These are phyloP conservation scores for Anas bahamensis DNA, from an alignment of 2,797 vertebrate genomes.

Conservation along the genomic window DNA sequence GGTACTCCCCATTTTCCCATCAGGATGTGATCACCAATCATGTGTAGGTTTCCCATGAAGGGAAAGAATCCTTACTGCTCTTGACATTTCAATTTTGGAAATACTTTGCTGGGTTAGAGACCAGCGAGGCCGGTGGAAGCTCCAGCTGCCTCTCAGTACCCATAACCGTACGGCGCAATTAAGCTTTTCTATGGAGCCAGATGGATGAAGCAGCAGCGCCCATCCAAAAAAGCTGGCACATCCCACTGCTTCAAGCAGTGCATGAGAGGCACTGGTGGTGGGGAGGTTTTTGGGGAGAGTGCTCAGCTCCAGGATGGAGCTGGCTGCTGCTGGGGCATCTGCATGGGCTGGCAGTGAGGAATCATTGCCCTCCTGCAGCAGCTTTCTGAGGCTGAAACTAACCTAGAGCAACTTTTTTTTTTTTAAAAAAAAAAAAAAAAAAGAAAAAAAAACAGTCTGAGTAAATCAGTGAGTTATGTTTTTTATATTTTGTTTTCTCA, in stretches of 20 bases:
- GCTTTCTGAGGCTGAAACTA: not conserved
- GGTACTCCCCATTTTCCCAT: not conserved
- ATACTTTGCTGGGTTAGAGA: not conserved
- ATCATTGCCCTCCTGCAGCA: not conserved
- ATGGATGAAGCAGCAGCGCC: not conserved
- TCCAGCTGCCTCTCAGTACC: constrained; percentile 11
- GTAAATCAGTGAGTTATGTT: not conserved
- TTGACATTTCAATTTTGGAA: not conserved
- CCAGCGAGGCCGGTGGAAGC: not conserved
- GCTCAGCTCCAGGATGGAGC: too few species aligned
- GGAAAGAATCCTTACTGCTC: not conserved
- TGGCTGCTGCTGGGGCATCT: not conserved
- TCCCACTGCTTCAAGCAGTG: not conserved
- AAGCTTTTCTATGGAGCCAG: constrained; percentile 31
- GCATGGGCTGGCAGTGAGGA: not conserved
- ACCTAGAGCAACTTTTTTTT: not conserved
- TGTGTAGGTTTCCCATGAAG: not conserved
- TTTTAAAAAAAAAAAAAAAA: not conserved
- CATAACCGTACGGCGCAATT: not conserved
- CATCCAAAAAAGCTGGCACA: not conserved
- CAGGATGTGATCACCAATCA: not conserved
- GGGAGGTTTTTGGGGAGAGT: not conserved
- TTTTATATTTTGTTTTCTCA: not conserved
- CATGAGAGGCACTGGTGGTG: rapidly evolving
- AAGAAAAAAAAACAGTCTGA: not conserved